Percentiles rank a stretch among this genome's conserved stretches.
These are phyloP conservation scores for Myrmecobius fasciatus DNA, from an alignment of 2,113 vertebrate genomes.

Conservation along the genomic window DNA sequence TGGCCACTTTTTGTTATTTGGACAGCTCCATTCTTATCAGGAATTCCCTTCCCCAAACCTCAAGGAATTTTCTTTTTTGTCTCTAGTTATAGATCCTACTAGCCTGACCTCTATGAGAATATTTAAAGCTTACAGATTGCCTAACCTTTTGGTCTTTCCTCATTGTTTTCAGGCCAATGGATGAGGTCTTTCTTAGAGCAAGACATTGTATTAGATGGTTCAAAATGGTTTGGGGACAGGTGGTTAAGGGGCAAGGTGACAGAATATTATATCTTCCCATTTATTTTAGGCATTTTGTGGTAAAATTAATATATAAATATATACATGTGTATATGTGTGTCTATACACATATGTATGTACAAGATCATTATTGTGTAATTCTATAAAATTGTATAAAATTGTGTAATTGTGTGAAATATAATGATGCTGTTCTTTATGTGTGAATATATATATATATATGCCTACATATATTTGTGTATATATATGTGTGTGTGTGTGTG, in stretches of 20 bases:
- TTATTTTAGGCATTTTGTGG: not conserved
- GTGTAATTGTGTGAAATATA: not conserved
- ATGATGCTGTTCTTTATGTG: not conserved
- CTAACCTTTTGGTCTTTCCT: not conserved
- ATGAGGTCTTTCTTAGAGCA: constrained; percentile 1
- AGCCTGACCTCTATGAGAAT: not conserved
- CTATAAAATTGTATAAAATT: too few species aligned
- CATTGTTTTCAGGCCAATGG: constrained; percentile 1
- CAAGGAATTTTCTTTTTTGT: constrained; percentile 1
- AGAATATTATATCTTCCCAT: not conserved
- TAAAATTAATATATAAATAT: not conserved
- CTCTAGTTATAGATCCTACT: not conserved
- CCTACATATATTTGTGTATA: too few species aligned
- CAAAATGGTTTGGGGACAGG: not conserved
- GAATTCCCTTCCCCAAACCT: not conserved
- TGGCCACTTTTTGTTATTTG: not conserved
- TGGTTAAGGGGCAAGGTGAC: not conserved
- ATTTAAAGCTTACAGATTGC: not conserved
- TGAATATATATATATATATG: too few species aligned
- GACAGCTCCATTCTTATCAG: not conserved
- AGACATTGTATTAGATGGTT: not conserved
- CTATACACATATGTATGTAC: not conserved
- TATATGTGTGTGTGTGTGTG: too few species aligned
- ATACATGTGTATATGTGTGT: too few species aligned
- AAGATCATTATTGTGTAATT: not conserved